Percentiles rank a stretch among this genome's conserved stretches.
These are phyloP conservation scores for Xestia xanthographa DNA, from an alignment of 2,888 invertebrate genomes.

Conservation along the genomic window DNA sequence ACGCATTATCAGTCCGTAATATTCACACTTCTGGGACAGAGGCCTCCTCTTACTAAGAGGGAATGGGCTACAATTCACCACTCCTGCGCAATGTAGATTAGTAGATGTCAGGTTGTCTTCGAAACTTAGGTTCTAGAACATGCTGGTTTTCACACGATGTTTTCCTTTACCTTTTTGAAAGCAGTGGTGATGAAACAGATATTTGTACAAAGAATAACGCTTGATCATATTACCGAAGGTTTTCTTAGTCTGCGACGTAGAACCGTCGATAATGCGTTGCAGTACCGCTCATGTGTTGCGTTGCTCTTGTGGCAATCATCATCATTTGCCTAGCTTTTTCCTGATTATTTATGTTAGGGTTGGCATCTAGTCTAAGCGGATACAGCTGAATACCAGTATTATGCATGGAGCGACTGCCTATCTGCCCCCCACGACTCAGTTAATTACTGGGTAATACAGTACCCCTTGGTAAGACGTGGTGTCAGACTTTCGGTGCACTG, in stretches of 20 bases:
- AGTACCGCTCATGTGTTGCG: neutral
- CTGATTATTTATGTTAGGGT: neutral
- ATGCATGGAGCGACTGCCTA: neutral
- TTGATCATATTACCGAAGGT: neutral
- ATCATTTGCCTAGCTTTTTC: neutral
- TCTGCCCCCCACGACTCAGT: neutral
- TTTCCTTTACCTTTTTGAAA: neutral
- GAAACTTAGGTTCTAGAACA: neutral
- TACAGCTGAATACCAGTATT: neutral
- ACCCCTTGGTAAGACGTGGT: neutral
- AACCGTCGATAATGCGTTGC: neutral
- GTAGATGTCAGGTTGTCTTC: neutral
- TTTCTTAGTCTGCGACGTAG: neutral
- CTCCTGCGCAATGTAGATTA: neutral
- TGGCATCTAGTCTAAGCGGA: neutral
- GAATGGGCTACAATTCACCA: neutral
- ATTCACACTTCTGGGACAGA: neutral
- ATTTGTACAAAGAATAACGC: neutral
- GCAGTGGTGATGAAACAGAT: neutral
- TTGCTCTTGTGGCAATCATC: neutral
- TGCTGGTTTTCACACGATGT: neutral
- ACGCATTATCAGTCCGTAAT: neutral
- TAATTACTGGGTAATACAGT: neutral
- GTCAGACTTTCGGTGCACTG: neutral
- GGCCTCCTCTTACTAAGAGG: neutral